Conservation (phyloP, 1,140 invertebrate genomes). For the Mamestra configurata region DNA sequence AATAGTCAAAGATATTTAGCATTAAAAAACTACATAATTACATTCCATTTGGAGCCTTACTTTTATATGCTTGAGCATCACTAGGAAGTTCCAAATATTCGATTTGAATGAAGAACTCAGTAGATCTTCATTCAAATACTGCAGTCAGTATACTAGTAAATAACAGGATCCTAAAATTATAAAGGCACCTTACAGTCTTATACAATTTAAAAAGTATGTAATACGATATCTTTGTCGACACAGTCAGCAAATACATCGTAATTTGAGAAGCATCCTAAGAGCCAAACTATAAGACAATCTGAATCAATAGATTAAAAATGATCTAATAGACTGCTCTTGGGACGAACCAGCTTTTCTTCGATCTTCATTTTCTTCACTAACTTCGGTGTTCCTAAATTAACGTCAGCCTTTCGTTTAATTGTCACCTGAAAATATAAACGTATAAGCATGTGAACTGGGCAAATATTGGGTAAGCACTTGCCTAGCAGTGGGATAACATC, state of each 20-base stretch:
- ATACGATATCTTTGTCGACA: background rate
- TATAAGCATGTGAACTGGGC: background rate
- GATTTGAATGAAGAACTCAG: no score
- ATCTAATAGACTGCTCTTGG: conserved; percentile 80
- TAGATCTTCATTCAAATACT: no score
- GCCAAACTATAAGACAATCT: conserved; percentile 47
- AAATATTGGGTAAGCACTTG: no score
- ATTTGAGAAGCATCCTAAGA: conserved; percentile 17
- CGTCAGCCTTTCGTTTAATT: conserved; percentile 78
- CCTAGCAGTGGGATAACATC: no score
- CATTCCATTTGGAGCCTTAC: no score
- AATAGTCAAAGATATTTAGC: no score
- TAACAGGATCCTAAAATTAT: background rate
- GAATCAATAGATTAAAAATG: conserved; percentile 67
- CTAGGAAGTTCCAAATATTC: no score
- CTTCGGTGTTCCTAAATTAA: conserved; percentile 71
- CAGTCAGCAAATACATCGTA: conserved; percentile 7
- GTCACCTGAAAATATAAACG: conserved; percentile 69
- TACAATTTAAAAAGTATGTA: background rate
- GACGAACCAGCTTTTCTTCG: conserved; percentile 66
- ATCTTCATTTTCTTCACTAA: conserved; percentile 83
- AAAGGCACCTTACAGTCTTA: conserved; percentile 5
- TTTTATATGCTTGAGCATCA: no score
- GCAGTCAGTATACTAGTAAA: background rate
- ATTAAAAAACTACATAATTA: no score